A percentile compares a stretch with the other conserved stretches of the same genome.
phyloP scores from a whole-genome alignment of 1,140 invertebrate species.

The Arctopsyche grandis region DNA sequence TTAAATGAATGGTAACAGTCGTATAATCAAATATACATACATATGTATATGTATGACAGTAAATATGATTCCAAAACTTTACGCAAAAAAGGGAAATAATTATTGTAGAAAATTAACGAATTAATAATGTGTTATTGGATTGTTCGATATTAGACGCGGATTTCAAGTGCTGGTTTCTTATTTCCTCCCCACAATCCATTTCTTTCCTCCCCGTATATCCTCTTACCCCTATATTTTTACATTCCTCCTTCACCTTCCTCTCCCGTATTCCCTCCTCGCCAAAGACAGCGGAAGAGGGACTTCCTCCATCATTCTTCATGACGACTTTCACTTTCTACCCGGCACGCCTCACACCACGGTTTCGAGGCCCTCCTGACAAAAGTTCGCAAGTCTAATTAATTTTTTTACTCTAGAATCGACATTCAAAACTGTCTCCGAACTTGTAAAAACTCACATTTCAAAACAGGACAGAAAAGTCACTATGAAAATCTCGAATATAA shows the following conservation, averaged over 20 bases:
- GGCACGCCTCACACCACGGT: background rate
- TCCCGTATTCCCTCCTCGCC: background rate
- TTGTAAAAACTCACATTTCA: no score
- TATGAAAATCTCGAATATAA: no score
- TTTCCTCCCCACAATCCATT: constrained; percentile 17
- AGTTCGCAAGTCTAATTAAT: no score
- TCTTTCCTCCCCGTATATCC: background rate
- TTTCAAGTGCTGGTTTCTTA: constrained; percentile 36
- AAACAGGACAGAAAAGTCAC: no score
- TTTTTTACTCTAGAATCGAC: no score
- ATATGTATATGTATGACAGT: no score
- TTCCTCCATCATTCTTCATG: constrained; percentile 51
- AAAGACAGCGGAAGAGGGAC: constrained; percentile 42
- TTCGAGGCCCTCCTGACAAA: background rate
- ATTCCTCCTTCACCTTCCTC: background rate
- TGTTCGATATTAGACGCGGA: background rate
- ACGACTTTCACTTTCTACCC: constrained; percentile 49
- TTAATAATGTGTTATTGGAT: constrained; percentile 1
- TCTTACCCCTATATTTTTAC: background rate
- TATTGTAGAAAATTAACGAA: no score
- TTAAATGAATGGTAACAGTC: no score
- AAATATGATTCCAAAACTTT: no score
- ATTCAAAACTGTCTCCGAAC: no score
- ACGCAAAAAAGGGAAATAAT: no score
- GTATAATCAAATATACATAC: no score